Base-by-base conservation (phyloP, 2,797 vertebrate genomes). In the Lycodopsis pacificus region DNA sequence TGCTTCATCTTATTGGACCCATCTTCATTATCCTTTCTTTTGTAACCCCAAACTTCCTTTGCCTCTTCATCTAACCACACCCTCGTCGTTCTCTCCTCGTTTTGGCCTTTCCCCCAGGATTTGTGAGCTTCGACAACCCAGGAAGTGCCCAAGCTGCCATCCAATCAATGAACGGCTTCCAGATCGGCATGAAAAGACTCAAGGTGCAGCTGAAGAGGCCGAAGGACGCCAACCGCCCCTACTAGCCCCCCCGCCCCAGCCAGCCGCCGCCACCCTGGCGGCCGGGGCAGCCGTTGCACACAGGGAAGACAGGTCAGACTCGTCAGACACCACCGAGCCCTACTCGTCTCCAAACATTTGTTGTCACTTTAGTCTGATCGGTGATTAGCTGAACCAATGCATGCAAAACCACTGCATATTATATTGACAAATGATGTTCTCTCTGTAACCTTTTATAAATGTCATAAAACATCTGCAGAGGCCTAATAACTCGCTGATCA, bases 181-280 rank as follows among this genome's bases (percentile, higher is more conserved):
- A 99, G 95, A 99, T 99, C 92, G 98, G 98, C 94, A 99, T 99
- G 98, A 99, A 99, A 94, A 98, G 98, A 95, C 97, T 99, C 94
- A 99, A 99, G 93, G 98, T 99, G 94, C 98, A 99, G 94, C 97
- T 99, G 90, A 99, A 99, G 95, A 96, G 98, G 96, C 97, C 98
- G 92, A 99, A 99, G 94, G 98, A 99, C 80, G 98, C 98, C 94
- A 99, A 98, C 94, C 97, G 97, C 92, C 98, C 98, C 81, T 99
- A 99, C 94, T 99, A 97, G 97, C 93, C 93, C 92, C 92, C 92
- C 81, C 65, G 86, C 92, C 94, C 93, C 92, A 67, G 89, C 89
- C 86, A 81, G 88, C 89, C 82, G 38, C 87, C 76, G 49, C 88
- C 90, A 81, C 65, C 86, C 74, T 67, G 93, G 93, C 80, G 93